A percentile compares a stretch with the other conserved stretches of the same genome.
These are phyloP conservation scores for Ptychadena robeensis DNA, from an alignment of 2,797 vertebrate genomes.

Conservation along the genomic window DNA sequence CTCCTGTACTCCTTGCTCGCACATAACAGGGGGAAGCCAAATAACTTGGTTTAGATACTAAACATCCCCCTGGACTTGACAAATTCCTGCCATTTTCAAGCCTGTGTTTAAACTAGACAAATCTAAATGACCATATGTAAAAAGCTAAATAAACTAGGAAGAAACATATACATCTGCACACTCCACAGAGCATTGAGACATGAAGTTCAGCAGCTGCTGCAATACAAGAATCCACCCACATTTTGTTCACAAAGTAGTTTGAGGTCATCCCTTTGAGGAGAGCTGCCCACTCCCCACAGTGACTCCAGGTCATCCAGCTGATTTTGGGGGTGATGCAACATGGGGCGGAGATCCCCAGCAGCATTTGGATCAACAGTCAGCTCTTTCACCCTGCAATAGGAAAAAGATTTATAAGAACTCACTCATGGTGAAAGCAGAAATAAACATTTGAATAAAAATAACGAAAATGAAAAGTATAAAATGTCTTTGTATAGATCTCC, in stretches of 20 bases:
- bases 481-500: slow-evolving; percentile 67
- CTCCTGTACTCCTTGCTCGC: too few species aligned
- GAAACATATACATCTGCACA: too few species aligned
- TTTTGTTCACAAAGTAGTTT: slow-evolving; percentile 98
- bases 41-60: background rate
- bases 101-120: too few species aligned
- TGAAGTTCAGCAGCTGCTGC: background rate
- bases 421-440: background rate
- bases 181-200: background rate
- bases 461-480: background rate
- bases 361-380: slow-evolving; percentile 80
- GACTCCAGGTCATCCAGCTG: slow-evolving; percentile 94
- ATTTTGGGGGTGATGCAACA: slow-evolving; percentile 80
- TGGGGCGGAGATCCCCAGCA: slow-evolving; percentile 78
- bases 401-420: background rate
- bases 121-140: background rate
- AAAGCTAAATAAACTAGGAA: too few species aligned
- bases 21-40: background rate
- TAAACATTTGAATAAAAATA: background rate
- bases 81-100: too few species aligned
- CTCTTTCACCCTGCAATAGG: slow-evolving; percentile 86
- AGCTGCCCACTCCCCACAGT: slow-evolving; percentile 94
- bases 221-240: slow-evolving; percentile 76
- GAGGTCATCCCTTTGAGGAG: slow-evolving; percentile 94
- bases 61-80: too few species aligned